Evolutionary conservation across 1,140 invertebrate species (phyloP), one percentile per base, ranked within the genome.

Genomic region (Platyscapa corneri): DNA sequence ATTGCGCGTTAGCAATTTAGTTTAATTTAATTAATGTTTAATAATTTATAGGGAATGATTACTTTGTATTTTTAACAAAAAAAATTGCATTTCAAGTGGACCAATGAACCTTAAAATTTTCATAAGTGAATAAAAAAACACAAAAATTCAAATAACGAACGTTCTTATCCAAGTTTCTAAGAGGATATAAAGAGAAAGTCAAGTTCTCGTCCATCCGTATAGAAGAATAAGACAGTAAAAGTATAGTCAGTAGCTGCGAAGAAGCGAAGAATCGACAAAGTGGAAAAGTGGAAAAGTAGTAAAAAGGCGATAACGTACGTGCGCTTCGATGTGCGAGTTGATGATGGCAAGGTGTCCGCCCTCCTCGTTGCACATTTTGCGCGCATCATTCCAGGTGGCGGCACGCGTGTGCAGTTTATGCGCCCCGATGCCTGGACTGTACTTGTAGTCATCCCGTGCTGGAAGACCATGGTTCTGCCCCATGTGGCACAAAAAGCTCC

Each of bases 321-420:
- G 86, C 23, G 90, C 89, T 86, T 93, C 92, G 30, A 88, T 87
- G 1, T 88, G 34, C 0, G 91, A 91, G 86, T 93, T 91, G 65
- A 93, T 88, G n/a, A 94, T 88, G 16, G 91, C 91, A 18, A 93
- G 89, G 83, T 93, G 91, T 37, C 88, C 92, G 27, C 91, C 92
- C 85, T 92, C 91, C 39, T 92, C 90, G 80, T 89, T 92, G 84
- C 92, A 93, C 32, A 90, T 85, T 76, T 91, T 91, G 46, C 91
- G 88, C 0, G 92, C 92, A 0, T 91, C 89, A 82, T 93, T 93
- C 90, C 92, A 92, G 1, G 83, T 90, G 30, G 84, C 83, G 18
- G 91, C 90, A 37, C 88, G 88, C 0, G 90, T 91, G 77, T 93
- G 92, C 23, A 93, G 83, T 87, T 93, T 93, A 83, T 92, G 90